phyloP scores from a whole-genome alignment of 1,140 invertebrate species.

The Caenorhabditis remanei region DNA sequence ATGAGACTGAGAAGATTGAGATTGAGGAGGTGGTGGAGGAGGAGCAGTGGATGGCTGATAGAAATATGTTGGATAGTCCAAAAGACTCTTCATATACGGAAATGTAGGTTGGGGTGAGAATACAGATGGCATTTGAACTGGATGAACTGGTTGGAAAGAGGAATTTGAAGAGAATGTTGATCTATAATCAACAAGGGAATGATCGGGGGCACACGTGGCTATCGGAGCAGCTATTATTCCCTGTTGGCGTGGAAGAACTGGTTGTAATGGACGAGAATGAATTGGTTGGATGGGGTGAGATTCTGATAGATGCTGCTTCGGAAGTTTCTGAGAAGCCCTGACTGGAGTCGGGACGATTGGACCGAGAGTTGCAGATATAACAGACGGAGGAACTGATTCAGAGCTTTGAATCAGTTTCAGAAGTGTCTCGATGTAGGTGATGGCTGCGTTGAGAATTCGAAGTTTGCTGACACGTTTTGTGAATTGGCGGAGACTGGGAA shows the following conservation, averaged over 20 bases:
- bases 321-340: neutral
- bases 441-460: slow-evolving; percentile 73
- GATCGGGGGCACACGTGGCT: slow-evolving; percentile 10
- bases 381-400: slow-evolving; percentile 30
- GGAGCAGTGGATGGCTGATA: slow-evolving; percentile 40
- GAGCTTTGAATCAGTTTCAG: slow-evolving; percentile 49
- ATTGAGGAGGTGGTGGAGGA: neutral
- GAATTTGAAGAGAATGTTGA: neutral
- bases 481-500: slow-evolving; percentile 67
- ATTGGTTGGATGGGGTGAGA: neutral
- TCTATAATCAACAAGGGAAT: slow-evolving; percentile 12
- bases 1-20: neutral
- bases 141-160: slow-evolving; percentile 1
- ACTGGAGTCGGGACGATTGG: slow-evolving; percentile 18
- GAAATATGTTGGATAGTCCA: slow-evolving; percentile 45
- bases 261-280: neutral
- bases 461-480: slow-evolving; percentile 74
- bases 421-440: slow-evolving; percentile 71
- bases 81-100: slow-evolving; percentile 19
- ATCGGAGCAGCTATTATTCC: neutral
- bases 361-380: slow-evolving; percentile 14
- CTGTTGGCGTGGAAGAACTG: neutral
- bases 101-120: slow-evolving; percentile 26
- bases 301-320: neutral
- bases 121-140: neutral